Percentiles rank a stretch among this genome's conserved stretches.
Evolutionary conservation across 2,888 invertebrate species (phyloP).

Genomic region (Dysmachus trigonus): DNA sequence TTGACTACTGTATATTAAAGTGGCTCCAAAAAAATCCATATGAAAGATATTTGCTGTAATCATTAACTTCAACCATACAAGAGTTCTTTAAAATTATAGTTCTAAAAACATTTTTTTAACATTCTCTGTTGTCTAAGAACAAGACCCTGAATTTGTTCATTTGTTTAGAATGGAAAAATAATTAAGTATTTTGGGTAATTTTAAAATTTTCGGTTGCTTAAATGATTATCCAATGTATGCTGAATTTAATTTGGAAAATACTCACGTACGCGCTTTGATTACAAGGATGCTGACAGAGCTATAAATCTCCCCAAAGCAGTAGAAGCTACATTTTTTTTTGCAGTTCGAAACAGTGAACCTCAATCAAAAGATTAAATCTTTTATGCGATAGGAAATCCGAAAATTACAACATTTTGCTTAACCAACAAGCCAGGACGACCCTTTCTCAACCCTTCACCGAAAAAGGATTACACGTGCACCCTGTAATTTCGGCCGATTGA

Average conservation of each 20-base stretch:
- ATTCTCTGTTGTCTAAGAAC: no score
- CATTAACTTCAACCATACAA: no score
- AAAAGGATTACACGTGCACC: slow-evolving; percentile 45
- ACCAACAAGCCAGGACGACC: slow-evolving; percentile 9
- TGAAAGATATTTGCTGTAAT: no score
- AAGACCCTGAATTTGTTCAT: slow-evolving; percentile 1
- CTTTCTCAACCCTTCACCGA: slow-evolving; percentile 8
- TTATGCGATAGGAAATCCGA: slow-evolving; percentile 22
- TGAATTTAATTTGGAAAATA: neutral
- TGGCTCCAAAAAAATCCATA: no score
- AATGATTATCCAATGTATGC: neutral
- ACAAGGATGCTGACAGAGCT: neutral
- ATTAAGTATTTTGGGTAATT: neutral
- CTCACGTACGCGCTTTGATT: neutral
- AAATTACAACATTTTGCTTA: slow-evolving; percentile 30
- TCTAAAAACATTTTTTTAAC: no score
- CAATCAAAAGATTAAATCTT: slow-evolving; percentile 39
- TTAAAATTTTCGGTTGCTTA: neutral
- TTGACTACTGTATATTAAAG: no score
- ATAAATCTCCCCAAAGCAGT: neutral
- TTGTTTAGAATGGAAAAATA: neutral
- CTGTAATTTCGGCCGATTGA: slow-evolving; percentile 45
- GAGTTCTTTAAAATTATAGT: no score
- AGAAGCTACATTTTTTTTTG: neutral
- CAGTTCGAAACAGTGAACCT: neutral